A percentile compares a stretch with the other conserved stretches of the same genome.
phyloP scores from a whole-genome alignment of 2,888 invertebrate genomes.

The Vanessa cardui region DNA sequence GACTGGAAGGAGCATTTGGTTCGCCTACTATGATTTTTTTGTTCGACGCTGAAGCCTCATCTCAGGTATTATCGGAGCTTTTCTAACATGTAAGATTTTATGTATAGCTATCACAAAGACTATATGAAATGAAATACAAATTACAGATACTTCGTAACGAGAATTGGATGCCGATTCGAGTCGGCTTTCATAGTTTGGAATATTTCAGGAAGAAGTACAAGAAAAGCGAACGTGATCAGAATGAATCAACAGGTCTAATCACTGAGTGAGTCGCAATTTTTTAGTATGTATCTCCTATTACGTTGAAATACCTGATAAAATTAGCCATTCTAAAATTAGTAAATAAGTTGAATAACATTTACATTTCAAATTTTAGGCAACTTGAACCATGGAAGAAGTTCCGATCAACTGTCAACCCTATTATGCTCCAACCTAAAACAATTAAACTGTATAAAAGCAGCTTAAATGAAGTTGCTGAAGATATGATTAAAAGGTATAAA shows the following conservation, averaged over 20 bases:
- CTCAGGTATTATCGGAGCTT: conserved; percentile 31
- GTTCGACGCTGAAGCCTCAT: conserved; percentile 41
- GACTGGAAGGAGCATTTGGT: conserved; percentile 40
- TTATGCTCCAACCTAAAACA: conserved; percentile 88
- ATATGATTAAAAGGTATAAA: conserved; percentile 83
- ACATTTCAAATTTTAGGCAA: conserved; percentile 77
- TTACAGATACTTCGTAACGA: conserved; percentile 58
- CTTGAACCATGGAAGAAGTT: conserved; percentile 90
- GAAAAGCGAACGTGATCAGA: conserved; percentile 33
- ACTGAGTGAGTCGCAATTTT: conserved; percentile 46
- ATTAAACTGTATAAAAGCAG: conserved; percentile 85
- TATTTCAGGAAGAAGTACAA: conserved; percentile 52
- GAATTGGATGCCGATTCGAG: conserved; percentile 53
- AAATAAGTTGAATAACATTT: neutral
- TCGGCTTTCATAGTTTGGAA: conserved; percentile 54
- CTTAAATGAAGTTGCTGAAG: conserved; percentile 86
- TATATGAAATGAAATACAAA: neutral
- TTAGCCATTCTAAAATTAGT: too few relatives aligned
- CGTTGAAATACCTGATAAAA: too few relatives aligned
- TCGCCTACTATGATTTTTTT: conserved; percentile 40
- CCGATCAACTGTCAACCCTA: conserved; percentile 88
- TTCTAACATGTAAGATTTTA: neutral
- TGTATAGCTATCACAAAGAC: neutral
- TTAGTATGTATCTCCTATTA: too few relatives aligned
- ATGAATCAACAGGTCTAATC: conserved; percentile 46